phyloP scores from a whole-genome alignment of 2,888 invertebrate species.

The Horisme vitalbata region DNA sequence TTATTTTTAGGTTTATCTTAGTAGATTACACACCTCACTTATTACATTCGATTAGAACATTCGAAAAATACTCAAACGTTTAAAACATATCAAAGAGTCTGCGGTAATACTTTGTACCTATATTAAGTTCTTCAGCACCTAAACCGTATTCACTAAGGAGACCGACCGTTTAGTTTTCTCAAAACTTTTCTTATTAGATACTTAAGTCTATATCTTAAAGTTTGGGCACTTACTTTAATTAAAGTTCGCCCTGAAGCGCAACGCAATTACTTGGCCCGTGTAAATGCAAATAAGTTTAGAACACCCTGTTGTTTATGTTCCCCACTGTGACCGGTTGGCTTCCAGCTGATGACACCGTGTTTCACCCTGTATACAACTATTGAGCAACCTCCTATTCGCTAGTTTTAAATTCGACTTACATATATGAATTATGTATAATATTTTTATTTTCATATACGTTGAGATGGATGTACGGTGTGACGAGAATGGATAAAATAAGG shows the following conservation, averaged over 20 bases:
- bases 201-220: slow-evolving; percentile 66
- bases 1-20: too few species aligned
- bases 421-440: too few species aligned
- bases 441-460: too few species aligned
- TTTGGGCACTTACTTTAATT: slow-evolving; percentile 78
- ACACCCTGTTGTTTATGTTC: slow-evolving; percentile 70
- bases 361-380: slow-evolving; percentile 21
- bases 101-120: too few species aligned
- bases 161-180: slow-evolving; percentile 52
- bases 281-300: slow-evolving; percentile 80
- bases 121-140: neutral
- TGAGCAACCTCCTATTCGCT: too few species aligned
- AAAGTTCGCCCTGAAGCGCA: slow-evolving; percentile 78
- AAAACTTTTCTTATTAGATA: slow-evolving; percentile 74
- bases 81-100: too few species aligned
- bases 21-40: too few species aligned
- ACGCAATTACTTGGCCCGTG: slow-evolving; percentile 79
- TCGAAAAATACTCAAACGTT: too few species aligned
- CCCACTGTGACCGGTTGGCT: slow-evolving; percentile 42
- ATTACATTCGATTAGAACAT: too few species aligned
- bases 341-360: slow-evolving; percentile 38
- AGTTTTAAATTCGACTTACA: too few species aligned
- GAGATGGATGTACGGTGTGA: too few species aligned
- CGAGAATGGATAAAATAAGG: too few species aligned
- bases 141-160: slow-evolving; percentile 26